Conservation (phyloP, 2,113 vertebrate genomes). For the Myanophis thanlyinensis region DNA sequence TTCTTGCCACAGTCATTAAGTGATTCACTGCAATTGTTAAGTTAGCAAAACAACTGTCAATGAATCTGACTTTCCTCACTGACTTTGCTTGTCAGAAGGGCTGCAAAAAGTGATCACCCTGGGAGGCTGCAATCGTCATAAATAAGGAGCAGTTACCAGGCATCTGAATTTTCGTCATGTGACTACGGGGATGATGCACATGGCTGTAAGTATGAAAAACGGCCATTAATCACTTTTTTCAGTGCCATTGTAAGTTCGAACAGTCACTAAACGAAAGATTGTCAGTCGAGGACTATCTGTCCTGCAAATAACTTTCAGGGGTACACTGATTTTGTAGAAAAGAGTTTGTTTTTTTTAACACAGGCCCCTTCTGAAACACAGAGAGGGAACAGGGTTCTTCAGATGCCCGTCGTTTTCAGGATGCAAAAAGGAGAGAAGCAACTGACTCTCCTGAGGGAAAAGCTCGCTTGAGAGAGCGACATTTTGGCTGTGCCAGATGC, state of each 20-base stretch:
- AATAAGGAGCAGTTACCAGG: background rate
- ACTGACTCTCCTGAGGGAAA: background rate
- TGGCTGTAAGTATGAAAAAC: background rate
- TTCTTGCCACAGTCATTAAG: background rate
- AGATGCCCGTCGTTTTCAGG: background rate
- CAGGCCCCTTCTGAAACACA: background rate
- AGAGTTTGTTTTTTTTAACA: background rate
- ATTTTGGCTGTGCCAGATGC: background rate
- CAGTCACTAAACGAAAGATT: background rate
- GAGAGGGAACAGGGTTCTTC: background rate
- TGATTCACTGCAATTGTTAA: background rate
- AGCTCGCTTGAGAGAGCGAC: background rate
- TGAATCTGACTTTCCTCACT: background rate
- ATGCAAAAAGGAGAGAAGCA: slow-evolving; percentile 28
- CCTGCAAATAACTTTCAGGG: background rate
- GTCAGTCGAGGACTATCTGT: background rate
- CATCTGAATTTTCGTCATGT: background rate
- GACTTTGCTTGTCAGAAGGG: background rate
- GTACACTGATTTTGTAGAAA: background rate
- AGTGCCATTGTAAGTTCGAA: background rate
- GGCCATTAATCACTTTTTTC: background rate
- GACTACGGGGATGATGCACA: background rate
- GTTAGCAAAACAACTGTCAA: background rate
- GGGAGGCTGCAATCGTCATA: background rate
- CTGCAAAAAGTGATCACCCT: background rate